Percentiles rank a stretch among this genome's conserved stretches.
Evolutionary conservation across 2,113 vertebrate species (phyloP).

Genomic region (Xiphophorus couchianus): DNA sequence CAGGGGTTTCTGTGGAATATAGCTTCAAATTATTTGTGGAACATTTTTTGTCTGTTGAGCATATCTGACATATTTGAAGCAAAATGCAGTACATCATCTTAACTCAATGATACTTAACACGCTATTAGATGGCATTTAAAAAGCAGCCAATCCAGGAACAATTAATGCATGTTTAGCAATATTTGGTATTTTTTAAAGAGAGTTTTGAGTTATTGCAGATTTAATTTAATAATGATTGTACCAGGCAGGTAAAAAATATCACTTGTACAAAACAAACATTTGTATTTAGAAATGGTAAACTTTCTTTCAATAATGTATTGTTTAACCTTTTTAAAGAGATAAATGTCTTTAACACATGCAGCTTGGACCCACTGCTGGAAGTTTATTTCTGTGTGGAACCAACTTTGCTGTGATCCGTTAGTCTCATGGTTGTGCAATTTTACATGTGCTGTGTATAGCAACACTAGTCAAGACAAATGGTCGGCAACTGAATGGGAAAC

Average conservation of each 20-base stretch:
- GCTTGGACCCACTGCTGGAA: neutral
- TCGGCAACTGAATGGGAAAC: constrained; percentile 21
- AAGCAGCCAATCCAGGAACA: too few relatives aligned
- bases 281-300: neutral
- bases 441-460: constrained; percentile 19
- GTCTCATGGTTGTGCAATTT: constrained; percentile 1
- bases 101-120: too few relatives aligned
- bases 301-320: constrained; percentile 1
- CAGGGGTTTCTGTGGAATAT: too few relatives aligned
- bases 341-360: neutral
- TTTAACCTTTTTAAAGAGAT: neutral
- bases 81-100: too few relatives aligned
- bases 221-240: too few relatives aligned
- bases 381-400: constrained; percentile 18
- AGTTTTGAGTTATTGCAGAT: too few relatives aligned
- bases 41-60: too few relatives aligned
- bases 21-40: too few relatives aligned
- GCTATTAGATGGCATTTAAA: too few relatives aligned
- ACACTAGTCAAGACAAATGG: constrained; percentile 17
- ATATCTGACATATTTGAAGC: too few relatives aligned
- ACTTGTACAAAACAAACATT: neutral
- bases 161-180: too few relatives aligned
- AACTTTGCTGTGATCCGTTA: constrained; percentile 1
- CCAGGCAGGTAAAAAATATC: neutral
- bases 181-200: too few relatives aligned